Evolutionary conservation across 2,113 vertebrate species (phyloP), one percentile per base, ranked within the genome.

Genomic region (Reinhardtius hippoglossoides): DNA sequence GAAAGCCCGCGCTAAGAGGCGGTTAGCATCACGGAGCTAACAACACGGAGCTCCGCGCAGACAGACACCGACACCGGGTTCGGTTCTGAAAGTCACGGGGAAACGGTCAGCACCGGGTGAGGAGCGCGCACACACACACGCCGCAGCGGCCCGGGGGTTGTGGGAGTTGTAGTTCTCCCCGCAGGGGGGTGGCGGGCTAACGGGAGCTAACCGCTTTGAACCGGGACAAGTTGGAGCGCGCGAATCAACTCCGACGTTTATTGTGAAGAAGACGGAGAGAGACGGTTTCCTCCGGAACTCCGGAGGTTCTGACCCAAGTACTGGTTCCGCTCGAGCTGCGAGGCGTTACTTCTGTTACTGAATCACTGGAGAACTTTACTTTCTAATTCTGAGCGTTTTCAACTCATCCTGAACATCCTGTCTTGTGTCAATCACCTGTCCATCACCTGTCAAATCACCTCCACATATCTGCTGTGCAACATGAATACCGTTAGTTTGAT

Each of bases 161-260:
- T n/a, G 24, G 4, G 20, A 21, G 48, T 9, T 15, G 9, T n/a
- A 0, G 24, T 18, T 54, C 3, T 5, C n/a, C 14, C 2, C 18
- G 0, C 5, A 5, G 26, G 5, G 0, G 2, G 3, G 0, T 3
- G 3, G 18, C 6, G n/a, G n/a, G 71, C 73, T 76, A 31, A 59
- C 9, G 5, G 2, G 5, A 23, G 48, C 57, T 60, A 71, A 71
- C 31, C 2, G 67, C 31, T 27, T 46, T 9, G 9, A 37, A 37
- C 35, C 21, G 13, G 14, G 42, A 21, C 14, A 65, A 80, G 80
- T 67, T 74, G 20, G 27, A 71, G 83, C 80, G 80, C 84, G 87
- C 83, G 75, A 82, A 82, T 23, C 55, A 9, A 18, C 64, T 0
- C 0, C 0, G 46, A 40, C 46, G 54, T 62, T 71, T 67, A 21